A percentile compares a stretch with the other conserved stretches of the same genome.
phyloP scores from a whole-genome alignment of 2,797 vertebrate genomes.

The Liparis tanakae region DNA sequence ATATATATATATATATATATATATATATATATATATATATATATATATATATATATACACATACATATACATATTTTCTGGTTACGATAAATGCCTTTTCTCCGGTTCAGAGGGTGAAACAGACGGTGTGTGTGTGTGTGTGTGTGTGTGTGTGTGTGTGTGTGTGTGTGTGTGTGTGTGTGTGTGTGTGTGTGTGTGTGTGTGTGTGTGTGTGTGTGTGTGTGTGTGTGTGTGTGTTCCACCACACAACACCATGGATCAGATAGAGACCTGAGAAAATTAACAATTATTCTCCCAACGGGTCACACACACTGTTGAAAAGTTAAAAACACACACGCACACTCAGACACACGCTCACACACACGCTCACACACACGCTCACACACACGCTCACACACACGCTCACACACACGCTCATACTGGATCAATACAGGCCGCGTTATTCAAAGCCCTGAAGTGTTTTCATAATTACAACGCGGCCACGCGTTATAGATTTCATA shows the following conservation, averaged over 20 bases:
- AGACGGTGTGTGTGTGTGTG: constrained; percentile 25
- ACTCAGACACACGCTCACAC: no score
- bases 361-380: no score
- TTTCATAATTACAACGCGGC: constrained; percentile 46
- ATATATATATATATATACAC: neutral
- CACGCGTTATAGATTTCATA: constrained; percentile 34
- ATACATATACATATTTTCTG: neutral
- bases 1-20: no score
- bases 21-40: neutral
- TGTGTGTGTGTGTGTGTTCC: constrained; percentile 31
- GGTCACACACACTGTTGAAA: constrained; percentile 43
- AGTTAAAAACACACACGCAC: constrained; percentile 41
- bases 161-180: constrained; percentile 26
- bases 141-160: constrained; percentile 26
- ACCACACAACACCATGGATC: constrained; percentile 58
- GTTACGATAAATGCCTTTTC: neutral
- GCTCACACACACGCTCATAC: neutral
- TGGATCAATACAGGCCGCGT: constrained; percentile 25
- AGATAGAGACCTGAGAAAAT: constrained; percentile 65
- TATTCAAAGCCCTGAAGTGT: constrained; percentile 32
- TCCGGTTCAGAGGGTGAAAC: no score
- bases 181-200: constrained; percentile 26
- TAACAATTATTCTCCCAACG: constrained; percentile 47
- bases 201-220: constrained; percentile 28
- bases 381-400: no score